phyloP scores from a whole-genome alignment of 2,113 vertebrate genomes.

The Xyliphius kryptos region DNA sequence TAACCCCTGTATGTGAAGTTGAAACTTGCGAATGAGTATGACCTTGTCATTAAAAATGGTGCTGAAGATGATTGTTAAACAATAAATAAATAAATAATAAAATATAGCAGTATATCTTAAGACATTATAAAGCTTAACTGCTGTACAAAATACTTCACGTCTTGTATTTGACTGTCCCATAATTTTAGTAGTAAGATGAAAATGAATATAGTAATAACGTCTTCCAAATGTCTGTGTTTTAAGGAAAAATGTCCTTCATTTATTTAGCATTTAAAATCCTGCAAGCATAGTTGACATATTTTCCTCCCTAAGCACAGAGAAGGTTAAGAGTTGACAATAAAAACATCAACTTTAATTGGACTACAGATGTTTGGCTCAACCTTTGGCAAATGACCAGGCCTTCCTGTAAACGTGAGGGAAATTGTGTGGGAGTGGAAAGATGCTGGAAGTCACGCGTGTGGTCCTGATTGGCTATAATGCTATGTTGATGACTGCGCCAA shows the following conservation, averaged over 20 bases:
- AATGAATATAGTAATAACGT: conserved; percentile 5
- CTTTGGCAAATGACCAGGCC: conserved; percentile 22
- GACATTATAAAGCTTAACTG: neutral
- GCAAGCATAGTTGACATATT: conserved; percentile 23
- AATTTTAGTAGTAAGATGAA: too few species aligned
- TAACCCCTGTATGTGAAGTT: too few species aligned
- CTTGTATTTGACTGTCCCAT: too few species aligned
- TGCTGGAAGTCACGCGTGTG: conserved; percentile 33
- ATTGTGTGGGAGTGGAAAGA: conserved; percentile 7
- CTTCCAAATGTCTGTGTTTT: neutral
- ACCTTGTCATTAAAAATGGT: too few species aligned
- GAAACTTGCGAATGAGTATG: too few species aligned
- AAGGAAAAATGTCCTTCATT: neutral
- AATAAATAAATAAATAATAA: too few species aligned
- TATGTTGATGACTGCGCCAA: conserved; percentile 24
- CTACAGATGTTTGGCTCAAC: conserved; percentile 31
- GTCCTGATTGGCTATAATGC: conserved; percentile 37
- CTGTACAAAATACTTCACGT: conserved; percentile 13
- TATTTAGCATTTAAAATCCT: conserved; percentile 10
- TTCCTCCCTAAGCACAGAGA: conserved; percentile 11
- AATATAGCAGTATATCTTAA: too few species aligned
- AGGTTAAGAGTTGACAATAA: conserved; percentile 15
- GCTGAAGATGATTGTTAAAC: too few species aligned
- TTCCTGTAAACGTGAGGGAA: conserved; percentile 34
- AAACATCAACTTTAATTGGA: conserved; percentile 28